A percentile compares a stretch with the other conserved stretches of the same genome.
phyloP scores from a whole-genome alignment of 2,797 vertebrate species.

The Microctenopoma stevenorrisi region DNA sequence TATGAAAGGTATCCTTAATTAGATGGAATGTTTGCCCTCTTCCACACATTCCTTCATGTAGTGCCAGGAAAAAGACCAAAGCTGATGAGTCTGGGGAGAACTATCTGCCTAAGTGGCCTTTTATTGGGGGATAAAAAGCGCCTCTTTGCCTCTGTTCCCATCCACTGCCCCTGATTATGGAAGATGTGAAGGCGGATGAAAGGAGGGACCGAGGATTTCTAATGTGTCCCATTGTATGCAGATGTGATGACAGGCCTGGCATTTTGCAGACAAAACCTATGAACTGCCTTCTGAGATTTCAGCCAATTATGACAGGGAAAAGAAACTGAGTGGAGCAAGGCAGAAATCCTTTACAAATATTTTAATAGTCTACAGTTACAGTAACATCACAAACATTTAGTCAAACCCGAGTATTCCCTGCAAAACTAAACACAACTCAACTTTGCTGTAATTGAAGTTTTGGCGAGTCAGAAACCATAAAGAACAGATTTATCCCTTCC shows the following conservation, averaged over 20 bases:
- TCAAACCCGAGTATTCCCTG: constrained; percentile 7
- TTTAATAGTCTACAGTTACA: constrained; percentile 6
- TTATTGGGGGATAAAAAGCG: constrained; percentile 83
- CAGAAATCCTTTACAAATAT: neutral
- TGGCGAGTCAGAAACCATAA: neutral
- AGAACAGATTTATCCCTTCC: neutral
- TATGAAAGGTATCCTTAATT: constrained; percentile 79
- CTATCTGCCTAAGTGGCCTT: constrained; percentile 82
- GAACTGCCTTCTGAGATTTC: constrained; percentile 24
- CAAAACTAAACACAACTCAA: constrained; percentile 10
- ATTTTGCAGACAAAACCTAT: constrained; percentile 57
- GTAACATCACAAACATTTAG: constrained; percentile 8
- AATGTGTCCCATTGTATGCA: constrained; percentile 65
- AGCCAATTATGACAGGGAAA: constrained; percentile 31
- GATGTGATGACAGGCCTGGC: constrained; percentile 57
- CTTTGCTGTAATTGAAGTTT: constrained; percentile 21
- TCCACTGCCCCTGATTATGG: constrained; percentile 75
- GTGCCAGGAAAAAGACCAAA: constrained; percentile 71
- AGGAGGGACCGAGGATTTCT: constrained; percentile 53
- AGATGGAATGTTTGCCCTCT: constrained; percentile 77
- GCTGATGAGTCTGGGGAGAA: constrained; percentile 77
- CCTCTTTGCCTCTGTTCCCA: constrained; percentile 71
- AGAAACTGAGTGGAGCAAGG: neutral
- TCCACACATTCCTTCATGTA: constrained; percentile 77
- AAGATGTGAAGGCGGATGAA: constrained; percentile 69